These are phyloP conservation scores for Diaprepes abbreviatus DNA, from an alignment of 2,888 invertebrate species.

Conservation along the genomic window DNA sequence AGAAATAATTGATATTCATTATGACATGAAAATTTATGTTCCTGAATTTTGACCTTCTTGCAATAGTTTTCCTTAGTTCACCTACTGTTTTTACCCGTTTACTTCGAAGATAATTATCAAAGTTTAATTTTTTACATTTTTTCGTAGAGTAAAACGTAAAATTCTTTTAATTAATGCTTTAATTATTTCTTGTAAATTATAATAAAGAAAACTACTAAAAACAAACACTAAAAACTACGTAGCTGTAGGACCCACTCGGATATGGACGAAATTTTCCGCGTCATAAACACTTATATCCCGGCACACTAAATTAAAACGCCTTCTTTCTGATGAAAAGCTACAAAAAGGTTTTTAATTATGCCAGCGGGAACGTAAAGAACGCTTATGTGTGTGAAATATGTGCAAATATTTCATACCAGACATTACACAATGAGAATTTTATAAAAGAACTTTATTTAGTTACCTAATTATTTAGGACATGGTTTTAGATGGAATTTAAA, in stretches of 20 bases:
- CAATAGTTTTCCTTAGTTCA: no score
- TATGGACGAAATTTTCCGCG: constrained; percentile 50
- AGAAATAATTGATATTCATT: no score
- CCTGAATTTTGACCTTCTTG: no score
- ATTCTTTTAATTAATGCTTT: no score
- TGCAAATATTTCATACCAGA: constrained; percentile 32
- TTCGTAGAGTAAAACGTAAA: no score
- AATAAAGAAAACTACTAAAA: no score
- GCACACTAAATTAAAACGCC: constrained; percentile 51
- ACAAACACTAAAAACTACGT: neutral
- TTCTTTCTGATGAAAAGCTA: constrained; percentile 49
- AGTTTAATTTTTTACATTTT: no score
- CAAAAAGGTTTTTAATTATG: constrained; percentile 37
- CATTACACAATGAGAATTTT: constrained; percentile 28
- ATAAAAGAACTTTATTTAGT: constrained; percentile 34
- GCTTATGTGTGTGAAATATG: constrained; percentile 33
- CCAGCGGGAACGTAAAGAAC: constrained; percentile 27
- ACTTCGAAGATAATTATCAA: no score
- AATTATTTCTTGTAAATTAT: no score
- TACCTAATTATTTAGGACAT: constrained; percentile 30
- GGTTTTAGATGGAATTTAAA: constrained; percentile 28
- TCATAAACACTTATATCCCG: constrained; percentile 51
- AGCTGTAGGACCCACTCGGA: neutral
- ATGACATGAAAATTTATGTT: no score
- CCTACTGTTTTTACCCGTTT: no score